phyloP scores from a whole-genome alignment of 2,888 invertebrate species.

The Tipula vernalis region DNA sequence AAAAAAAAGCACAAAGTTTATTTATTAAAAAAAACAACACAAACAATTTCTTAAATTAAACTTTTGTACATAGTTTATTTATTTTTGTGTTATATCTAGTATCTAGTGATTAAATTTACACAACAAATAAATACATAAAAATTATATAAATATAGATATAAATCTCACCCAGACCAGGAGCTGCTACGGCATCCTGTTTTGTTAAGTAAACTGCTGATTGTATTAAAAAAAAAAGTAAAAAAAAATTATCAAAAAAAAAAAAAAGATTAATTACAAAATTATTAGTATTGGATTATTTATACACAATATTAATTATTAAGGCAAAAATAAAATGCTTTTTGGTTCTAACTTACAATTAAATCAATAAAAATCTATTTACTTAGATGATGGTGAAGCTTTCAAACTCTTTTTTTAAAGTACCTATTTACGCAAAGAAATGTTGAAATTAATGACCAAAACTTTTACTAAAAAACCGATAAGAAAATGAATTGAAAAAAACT shows the following conservation, averaged over 20 bases:
- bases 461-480: background rate
- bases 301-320: background rate
- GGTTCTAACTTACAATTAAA: background rate
- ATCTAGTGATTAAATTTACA: background rate
- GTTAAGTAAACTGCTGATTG: slow-evolving; percentile 31
- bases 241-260: background rate
- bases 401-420: background rate
- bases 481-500: background rate
- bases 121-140: background rate
- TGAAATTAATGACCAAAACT: background rate
- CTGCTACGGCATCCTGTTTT: slow-evolving; percentile 38
- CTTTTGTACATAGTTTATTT: background rate
- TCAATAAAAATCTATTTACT: background rate
- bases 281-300: background rate
- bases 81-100: background rate
- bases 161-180: slow-evolving; percentile 38
- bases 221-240: slow-evolving; percentile 7
- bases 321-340: background rate
- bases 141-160: slow-evolving; percentile 10
- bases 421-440: background rate
- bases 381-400: background rate
- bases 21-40: background rate
- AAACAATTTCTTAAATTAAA: background rate
- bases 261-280: background rate
- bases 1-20: background rate